Conservation (phyloP, 2,888 invertebrate species). For the Clivina fossor region DNA sequence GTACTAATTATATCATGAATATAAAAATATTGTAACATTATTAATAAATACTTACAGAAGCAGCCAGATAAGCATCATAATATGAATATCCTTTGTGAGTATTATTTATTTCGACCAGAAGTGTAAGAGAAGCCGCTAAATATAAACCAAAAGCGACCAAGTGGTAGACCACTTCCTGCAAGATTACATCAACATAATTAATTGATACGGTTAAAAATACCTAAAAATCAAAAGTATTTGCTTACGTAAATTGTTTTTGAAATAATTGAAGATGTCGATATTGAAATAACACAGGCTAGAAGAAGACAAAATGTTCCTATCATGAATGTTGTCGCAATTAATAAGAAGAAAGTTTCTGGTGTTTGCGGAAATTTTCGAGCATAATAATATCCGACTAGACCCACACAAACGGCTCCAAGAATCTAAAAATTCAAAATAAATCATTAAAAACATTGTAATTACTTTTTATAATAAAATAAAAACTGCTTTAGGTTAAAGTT, state of each 20-base stretch:
- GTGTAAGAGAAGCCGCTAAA: constrained; percentile 68
- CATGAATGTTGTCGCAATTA: constrained; percentile 76
- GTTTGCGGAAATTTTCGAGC: constrained; percentile 49
- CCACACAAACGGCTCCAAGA: constrained; percentile 74
- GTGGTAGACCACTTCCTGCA: constrained; percentile 83
- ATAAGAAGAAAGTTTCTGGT: constrained; percentile 69
- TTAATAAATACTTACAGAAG: constrained; percentile 65
- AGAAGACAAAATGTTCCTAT: constrained; percentile 77
- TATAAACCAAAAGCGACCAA: constrained; percentile 72
- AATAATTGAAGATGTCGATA: constrained; percentile 80
- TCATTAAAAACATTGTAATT: background rate
- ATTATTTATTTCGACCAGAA: constrained; percentile 67
- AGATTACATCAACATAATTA: no score
- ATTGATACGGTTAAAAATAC: no score
- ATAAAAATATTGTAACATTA: no score
- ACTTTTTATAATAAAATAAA: no score
- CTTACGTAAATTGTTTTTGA: constrained; percentile 80
- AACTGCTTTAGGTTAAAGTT: no score
- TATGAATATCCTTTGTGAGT: constrained; percentile 51
- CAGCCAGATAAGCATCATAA: constrained; percentile 70
- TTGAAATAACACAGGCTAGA: constrained; percentile 72
- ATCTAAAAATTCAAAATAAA: constrained; percentile 59
- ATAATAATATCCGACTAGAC: constrained; percentile 66
- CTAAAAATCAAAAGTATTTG: no score
- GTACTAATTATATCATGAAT: no score